These are phyloP conservation scores for Biston betularia DNA, from an alignment of 2,888 invertebrate genomes.

Conservation along the genomic window DNA sequence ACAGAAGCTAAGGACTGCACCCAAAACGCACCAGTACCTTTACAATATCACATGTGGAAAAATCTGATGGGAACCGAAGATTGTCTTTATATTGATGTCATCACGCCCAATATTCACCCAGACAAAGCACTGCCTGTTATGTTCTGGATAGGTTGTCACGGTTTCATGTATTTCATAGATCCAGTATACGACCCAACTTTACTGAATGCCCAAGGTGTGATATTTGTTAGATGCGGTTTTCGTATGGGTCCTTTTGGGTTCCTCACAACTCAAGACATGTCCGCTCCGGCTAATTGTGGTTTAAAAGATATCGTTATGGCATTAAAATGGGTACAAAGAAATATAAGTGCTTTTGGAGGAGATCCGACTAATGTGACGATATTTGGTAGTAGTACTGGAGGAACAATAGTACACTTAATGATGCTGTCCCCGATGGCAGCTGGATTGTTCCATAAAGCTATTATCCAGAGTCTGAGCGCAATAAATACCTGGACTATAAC, in stretches of 20 bases:
- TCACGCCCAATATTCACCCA: slow-evolving; percentile 64
- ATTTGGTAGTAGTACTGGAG: slow-evolving; percentile 80
- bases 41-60: slow-evolving; percentile 27
- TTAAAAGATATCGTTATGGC: slow-evolving; percentile 79
- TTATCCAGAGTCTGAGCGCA: slow-evolving; percentile 78
- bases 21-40: slow-evolving; percentile 58
- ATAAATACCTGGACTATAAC: slow-evolving; percentile 74
- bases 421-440: slow-evolving; percentile 80
- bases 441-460: slow-evolving; percentile 79
- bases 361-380: slow-evolving; percentile 79
- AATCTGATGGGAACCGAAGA: slow-evolving; percentile 63
- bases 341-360: slow-evolving; percentile 76
- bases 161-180: slow-evolving; percentile 63
- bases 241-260: slow-evolving; percentile 81
- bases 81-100: slow-evolving; percentile 76
- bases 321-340: slow-evolving; percentile 76
- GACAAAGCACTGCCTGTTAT: slow-evolving; percentile 78
- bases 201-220: slow-evolving; percentile 65
- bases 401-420: slow-evolving; percentile 77
- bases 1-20: slow-evolving; percentile 66
- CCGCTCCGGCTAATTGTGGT: slow-evolving; percentile 79
- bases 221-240: slow-evolving; percentile 77
- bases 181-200: slow-evolving; percentile 68
- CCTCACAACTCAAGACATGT: slow-evolving; percentile 72
- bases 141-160: slow-evolving; percentile 80